phyloP scores from a whole-genome alignment of 2,888 invertebrate species.

The Caenorhabditis doughertyi region DNA sequence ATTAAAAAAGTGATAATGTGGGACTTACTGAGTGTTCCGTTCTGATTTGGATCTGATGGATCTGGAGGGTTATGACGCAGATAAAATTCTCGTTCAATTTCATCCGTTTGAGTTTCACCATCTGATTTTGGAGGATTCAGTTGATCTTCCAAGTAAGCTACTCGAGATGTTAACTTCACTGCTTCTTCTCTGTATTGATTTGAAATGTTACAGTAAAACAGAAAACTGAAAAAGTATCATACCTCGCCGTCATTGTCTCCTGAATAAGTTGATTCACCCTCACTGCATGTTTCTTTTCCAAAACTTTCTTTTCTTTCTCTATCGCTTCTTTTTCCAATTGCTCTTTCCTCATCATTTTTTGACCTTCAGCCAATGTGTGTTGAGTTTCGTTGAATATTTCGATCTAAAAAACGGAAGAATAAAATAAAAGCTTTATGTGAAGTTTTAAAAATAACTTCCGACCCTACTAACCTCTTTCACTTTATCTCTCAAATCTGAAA shows the following conservation, averaged over 20 bases:
- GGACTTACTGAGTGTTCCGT: constrained; percentile 41
- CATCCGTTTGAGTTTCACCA: constrained; percentile 60
- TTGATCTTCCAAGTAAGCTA: constrained; percentile 66
- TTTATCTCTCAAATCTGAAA: constrained; percentile 79
- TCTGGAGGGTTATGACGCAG: constrained; percentile 57
- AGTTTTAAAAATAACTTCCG: neutral
- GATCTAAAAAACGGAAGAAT: constrained; percentile 67
- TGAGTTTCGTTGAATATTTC: constrained; percentile 71
- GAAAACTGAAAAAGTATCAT: too few relatives aligned
- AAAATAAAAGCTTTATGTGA: constrained; percentile 6
- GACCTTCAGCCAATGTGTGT: constrained; percentile 65
- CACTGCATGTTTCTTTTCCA: constrained; percentile 78
- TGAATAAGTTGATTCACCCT: constrained; percentile 80
- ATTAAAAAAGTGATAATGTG: constrained; percentile 8
- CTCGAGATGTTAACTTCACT: constrained; percentile 65
- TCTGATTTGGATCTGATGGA: constrained; percentile 66
- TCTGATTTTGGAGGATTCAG: constrained; percentile 45
- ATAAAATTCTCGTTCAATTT: constrained; percentile 44
- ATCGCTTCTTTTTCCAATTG: constrained; percentile 62
- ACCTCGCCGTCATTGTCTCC: constrained; percentile 79
- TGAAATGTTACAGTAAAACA: neutral
- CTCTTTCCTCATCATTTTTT: constrained; percentile 67
- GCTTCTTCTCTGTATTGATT: constrained; percentile 71
- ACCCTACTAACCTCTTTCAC: constrained; percentile 77
- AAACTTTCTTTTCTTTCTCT: constrained; percentile 75